Evolutionary conservation across 2,113 vertebrate species (phyloP), one percentile per base, ranked within the genome.

Genomic region (Scomber scombrus): DNA sequence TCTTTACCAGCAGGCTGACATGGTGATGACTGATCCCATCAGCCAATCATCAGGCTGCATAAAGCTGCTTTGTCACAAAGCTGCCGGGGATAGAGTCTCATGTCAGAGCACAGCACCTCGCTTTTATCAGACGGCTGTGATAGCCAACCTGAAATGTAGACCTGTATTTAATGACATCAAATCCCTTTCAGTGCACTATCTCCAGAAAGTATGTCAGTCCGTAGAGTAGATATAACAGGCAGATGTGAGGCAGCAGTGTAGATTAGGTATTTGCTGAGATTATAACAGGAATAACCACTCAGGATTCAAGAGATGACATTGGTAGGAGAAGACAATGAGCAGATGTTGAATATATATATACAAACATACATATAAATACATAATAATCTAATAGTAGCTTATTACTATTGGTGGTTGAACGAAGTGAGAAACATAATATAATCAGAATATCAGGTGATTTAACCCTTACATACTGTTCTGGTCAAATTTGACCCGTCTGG

Each of bases 1-100:
- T 49, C 63, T 81, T 63, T 70, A 74, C 40, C 10, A 54, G 56
- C 47, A 80, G 65, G 4, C 75, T 64, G 82, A 78, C 77, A n/a
- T 51, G 74, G 26, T 43, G 68, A 49, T 77, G 88, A 81, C 82
- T 61, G 67, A 84, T 71, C 79, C 74, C 71, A 81, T 81, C 74
- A 85, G 70, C 81, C 82, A 74, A 75, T 85, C 72, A 55, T 19
- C 10, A 46, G 0, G 58, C 82, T 13, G 47, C 66, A 70, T 72
- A 71, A 78, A 89, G 90, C 91, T 60, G 79, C 89, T 90, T 87
- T 90, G 82, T 92, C 82, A 81, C 70, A 3, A 70, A 91, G 74
- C 80, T 79, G 61, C 65, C 58, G 45, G 34, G 66, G 74, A 76
- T 72, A 7, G 43, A 71, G 76, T 76, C 76, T 43, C 69, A 31